Evolutionary conservation across 2,888 invertebrate genomes (phyloP).

Genomic region (Trichogramma evanescens): DNA sequence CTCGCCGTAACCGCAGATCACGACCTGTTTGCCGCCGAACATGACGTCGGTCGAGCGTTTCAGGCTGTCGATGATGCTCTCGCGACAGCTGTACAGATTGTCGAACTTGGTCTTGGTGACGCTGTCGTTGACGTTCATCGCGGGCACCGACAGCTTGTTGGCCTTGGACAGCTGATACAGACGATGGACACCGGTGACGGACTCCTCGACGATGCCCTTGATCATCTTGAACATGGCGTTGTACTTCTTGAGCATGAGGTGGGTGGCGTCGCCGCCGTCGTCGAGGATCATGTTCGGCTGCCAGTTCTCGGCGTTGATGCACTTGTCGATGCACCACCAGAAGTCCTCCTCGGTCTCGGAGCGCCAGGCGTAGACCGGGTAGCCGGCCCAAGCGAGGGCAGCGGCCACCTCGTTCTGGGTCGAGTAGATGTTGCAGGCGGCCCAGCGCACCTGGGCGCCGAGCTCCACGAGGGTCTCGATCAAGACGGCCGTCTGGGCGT

Average conservation of each 20-base stretch:
- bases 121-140: slow-evolving; percentile 98
- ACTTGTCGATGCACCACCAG: slow-evolving; percentile 98
- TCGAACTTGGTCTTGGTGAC: slow-evolving; percentile 98
- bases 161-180: slow-evolving; percentile 92
- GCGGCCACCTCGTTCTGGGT: slow-evolving; percentile 98
- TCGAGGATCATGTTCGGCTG: slow-evolving; percentile 97
- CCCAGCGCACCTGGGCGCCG: slow-evolving; percentile 91
- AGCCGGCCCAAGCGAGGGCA: slow-evolving; percentile 84
- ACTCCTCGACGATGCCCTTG: slow-evolving; percentile 93
- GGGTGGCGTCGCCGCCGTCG: slow-evolving; percentile 95
- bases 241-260: slow-evolving; percentile 92
- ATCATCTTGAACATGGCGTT: slow-evolving; percentile 88
- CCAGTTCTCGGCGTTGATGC: slow-evolving; percentile 87
- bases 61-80: slow-evolving; percentile 79
- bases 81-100: slow-evolving; percentile 91
- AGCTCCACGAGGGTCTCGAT: slow-evolving; percentile 83
- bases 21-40: slow-evolving; percentile 96
- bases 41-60: slow-evolving; percentile 91
- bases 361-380: slow-evolving; percentile 92
- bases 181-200: slow-evolving; percentile 96
- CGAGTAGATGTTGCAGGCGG: slow-evolving; percentile 96
- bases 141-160: slow-evolving; percentile 87
- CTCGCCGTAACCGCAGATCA: slow-evolving; percentile 94
- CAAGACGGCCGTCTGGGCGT: slow-evolving; percentile 94
- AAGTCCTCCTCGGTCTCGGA: slow-evolving; percentile 97